Conservation (phyloP, 2,113 vertebrate species). For the Brachypteracias leptosomus region DNA sequence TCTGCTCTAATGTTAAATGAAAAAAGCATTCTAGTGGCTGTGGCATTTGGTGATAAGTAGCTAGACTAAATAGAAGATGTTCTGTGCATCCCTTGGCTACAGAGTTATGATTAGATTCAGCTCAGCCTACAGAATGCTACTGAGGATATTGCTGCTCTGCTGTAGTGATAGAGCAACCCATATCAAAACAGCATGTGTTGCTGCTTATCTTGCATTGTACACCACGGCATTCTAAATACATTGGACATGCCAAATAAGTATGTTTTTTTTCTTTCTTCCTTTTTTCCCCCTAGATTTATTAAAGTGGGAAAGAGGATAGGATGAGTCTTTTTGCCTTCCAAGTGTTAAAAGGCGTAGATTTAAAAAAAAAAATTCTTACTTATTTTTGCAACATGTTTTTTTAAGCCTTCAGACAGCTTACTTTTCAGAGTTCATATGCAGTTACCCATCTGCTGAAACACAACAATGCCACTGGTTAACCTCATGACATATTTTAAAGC, state of each 20-base stretch:
- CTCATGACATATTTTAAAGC: neutral
- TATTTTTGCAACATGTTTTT: neutral
- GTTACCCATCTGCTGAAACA: neutral
- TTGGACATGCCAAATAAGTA: neutral
- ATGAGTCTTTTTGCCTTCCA: neutral
- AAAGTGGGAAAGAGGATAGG: neutral
- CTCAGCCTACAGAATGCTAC: neutral
- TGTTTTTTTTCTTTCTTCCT: neutral
- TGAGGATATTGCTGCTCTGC: constrained; percentile 11
- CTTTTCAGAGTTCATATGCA: neutral
- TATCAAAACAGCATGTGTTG: constrained; percentile 1
- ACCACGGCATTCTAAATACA: neutral
- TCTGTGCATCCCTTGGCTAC: constrained; percentile 11
- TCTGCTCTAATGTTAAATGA: constrained; percentile 25
- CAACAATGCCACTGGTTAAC: neutral
- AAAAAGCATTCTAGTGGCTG: neutral
- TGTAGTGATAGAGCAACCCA: neutral
- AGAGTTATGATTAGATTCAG: constrained; percentile 35
- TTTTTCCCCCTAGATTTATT: neutral
- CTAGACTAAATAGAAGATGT: constrained; percentile 48
- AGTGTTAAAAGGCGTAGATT: neutral
- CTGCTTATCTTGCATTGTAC: constrained; percentile 17
- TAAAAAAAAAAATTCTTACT: too few relatives aligned
- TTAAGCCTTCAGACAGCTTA: neutral
- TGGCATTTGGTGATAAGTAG: constrained; percentile 62